These are phyloP conservation scores for Yponomeuta evonymella DNA, from an alignment of 2,888 invertebrate genomes.

Conservation along the genomic window DNA sequence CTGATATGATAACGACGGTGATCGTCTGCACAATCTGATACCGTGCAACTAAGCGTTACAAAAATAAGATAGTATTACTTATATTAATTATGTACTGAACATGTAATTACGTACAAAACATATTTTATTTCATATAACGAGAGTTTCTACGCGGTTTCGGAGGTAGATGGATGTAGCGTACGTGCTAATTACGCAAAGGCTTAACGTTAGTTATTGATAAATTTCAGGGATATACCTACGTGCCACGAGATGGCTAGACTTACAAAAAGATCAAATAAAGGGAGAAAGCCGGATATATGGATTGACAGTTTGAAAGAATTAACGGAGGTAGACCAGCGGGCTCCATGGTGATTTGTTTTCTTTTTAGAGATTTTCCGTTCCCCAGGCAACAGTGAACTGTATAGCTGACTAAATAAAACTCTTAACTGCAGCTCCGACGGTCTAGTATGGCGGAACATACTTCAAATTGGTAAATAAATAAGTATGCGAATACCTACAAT, in stretches of 20 bases:
- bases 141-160: too few species aligned
- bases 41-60: not conserved
- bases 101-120: too few species aligned
- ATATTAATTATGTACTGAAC: too few species aligned
- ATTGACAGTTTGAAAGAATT: not conserved
- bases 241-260: not conserved
- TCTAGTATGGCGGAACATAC: not conserved
- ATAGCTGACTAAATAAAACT: not conserved
- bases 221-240: not conserved
- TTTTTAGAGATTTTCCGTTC: conserved; percentile 45
- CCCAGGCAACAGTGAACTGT: conserved; percentile 20
- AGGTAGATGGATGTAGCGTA: too few species aligned
- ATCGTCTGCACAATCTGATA: conserved; percentile 7
- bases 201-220: too few species aligned
- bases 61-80: too few species aligned
- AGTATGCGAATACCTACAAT: conserved; percentile 35
- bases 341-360: conserved; percentile 18
- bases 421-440: conserved; percentile 1
- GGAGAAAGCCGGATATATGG: not conserved
- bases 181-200: too few species aligned
- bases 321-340: not conserved
- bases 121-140: too few species aligned
- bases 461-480: conserved; percentile 38
- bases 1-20: conserved; percentile 15
- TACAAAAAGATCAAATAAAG: not conserved